phyloP scores from a whole-genome alignment of 2,888 invertebrate species.

The Uropetala carovei region DNA sequence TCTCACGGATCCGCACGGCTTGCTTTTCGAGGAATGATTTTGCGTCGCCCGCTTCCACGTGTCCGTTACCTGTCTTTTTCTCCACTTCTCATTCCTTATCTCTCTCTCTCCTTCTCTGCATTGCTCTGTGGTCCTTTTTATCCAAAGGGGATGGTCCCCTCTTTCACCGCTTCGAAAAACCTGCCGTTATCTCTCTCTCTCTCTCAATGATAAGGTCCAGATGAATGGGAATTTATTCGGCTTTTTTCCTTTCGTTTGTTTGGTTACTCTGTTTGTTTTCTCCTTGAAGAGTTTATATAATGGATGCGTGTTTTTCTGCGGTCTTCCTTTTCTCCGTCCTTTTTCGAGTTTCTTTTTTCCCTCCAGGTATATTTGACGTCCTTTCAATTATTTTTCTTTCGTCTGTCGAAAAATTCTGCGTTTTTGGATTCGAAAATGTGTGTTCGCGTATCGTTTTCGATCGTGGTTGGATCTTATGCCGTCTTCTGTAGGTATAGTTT shows the following conservation, averaged over 20 bases:
- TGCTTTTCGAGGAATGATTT: background rate
- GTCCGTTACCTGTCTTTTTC: background rate
- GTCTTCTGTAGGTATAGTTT: too few species aligned
- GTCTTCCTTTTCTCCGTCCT: background rate
- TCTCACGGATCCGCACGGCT: slow-evolving; percentile 10
- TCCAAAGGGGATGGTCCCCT: background rate
- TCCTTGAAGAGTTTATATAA: background rate
- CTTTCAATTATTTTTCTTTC: background rate
- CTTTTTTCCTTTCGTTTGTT: background rate
- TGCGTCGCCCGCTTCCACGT: background rate
- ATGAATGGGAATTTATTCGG: slow-evolving; percentile 1
- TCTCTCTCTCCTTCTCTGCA: too few species aligned
- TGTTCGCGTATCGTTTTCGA: too few species aligned
- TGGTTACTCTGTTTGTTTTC: background rate
- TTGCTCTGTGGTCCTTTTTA: too few species aligned
- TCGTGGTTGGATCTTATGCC: too few species aligned
- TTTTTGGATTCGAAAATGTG: background rate
- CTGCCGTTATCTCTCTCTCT: background rate
- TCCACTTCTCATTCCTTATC: background rate
- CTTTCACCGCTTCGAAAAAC: background rate
- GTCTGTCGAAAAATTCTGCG: background rate
- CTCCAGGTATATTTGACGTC: background rate
- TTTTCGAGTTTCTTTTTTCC: background rate
- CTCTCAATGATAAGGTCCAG: slow-evolving; percentile 10
- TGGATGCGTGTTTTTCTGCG: background rate